phyloP scores from a whole-genome alignment of 2,797 vertebrate species.

The Monodelphis domestica region DNA sequence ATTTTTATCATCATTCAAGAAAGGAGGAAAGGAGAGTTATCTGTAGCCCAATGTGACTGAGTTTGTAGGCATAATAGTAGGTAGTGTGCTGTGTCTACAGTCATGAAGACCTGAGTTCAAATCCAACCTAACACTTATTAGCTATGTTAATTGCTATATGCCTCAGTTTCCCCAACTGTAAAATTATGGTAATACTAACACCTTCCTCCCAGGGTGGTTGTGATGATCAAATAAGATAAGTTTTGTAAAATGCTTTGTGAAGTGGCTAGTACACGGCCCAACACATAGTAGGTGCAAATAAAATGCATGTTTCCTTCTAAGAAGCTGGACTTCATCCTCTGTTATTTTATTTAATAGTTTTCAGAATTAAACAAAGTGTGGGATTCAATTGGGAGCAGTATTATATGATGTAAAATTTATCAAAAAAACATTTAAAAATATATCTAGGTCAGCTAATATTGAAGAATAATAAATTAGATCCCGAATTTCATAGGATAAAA shows the following conservation, averaged over 20 bases:
- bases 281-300: not conserved
- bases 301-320: not conserved
- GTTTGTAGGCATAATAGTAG: not conserved
- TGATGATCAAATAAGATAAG: not conserved
- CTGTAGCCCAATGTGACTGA: not conserved
- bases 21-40: not conserved
- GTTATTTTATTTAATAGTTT: not conserved
- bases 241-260: not conserved
- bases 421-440: not conserved
- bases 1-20: not conserved
- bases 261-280: not conserved
- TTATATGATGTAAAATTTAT: not conserved
- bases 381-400: not conserved
- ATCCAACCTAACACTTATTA: not conserved
- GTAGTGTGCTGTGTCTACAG: not conserved
- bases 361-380: not conserved
- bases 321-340: not conserved
- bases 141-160: not conserved
- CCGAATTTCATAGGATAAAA: not conserved
- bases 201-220: not conserved
- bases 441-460: not conserved
- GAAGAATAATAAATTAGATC: not conserved
- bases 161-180: not conserved
- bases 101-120: not conserved
- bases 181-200: not conserved